Base-by-base conservation (phyloP, 2,113 vertebrate genomes). In the Salminus brasiliensis region DNA sequence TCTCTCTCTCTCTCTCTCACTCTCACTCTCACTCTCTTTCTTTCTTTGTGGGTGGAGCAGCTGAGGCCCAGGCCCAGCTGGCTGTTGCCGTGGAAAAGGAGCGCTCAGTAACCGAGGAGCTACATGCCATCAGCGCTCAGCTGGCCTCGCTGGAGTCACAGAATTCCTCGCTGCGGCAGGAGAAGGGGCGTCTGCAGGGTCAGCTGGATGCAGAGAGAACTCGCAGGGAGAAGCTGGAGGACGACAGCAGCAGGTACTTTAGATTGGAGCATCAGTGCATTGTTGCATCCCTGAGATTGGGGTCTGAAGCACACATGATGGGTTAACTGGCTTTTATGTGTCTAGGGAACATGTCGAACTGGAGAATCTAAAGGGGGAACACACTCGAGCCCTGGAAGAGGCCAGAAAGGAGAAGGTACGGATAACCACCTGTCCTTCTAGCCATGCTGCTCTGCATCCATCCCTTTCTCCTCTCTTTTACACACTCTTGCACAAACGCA, bases 401-500 rank as follows among this genome's bases (percentile, higher is more conserved):
- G 86, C 95, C 72, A 96, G 91, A 89, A 99, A 95, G 87, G 97
- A 99, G 89, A 99, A 97, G 97, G 98, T 99, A 93, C 2, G 10
- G 23, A 25, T 55, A 55, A 55, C 11, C 0, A 3, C n/a, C 73
- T 78, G 8, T 16, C 57, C 32, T 29, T 10, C 65, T 39, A 15
- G 16, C 15, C 23, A 34, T 12, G 9, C 29, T 72, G 21, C 53
- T 5, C 30, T 55, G 6, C 23, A 2, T 1, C 2, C 52, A 63
- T 34, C 21, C 15, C 43, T n/a, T 55, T 43, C 18, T 41, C 30
- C n/a, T n/a, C n/a, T n/a, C n/a, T n/a, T n/a, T n/a, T n/a, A n/a
- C n/a, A n/a, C n/a, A n/a, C n/a, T n/a, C n/a, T n/a, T n/a, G n/a
- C 3, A 34, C 10, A 47, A 18, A 49, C 13, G 36, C 41, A 57